Base-by-base conservation (phyloP, 2,113 vertebrate genomes). In the Sapayoa aenigma region DNA sequence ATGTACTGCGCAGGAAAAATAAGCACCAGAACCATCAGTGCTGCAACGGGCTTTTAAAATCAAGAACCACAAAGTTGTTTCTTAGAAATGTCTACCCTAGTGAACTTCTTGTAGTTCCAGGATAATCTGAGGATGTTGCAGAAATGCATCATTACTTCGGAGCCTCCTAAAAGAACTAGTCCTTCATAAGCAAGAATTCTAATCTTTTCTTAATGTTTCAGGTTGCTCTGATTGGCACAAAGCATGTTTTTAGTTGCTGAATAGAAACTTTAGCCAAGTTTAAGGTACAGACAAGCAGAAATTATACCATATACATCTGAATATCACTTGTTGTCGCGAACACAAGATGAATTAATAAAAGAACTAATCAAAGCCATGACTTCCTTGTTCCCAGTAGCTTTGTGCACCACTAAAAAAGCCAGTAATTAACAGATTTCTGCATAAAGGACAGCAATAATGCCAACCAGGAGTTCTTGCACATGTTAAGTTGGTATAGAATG, bases 141-240 rank as follows among this genome's bases (percentile, higher is more conserved):
- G 68, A 24, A 31, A 6, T 0, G 7, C 8, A 44, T 2, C 8
- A 24, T 35, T 30, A 4, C 39, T 44, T 25, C 20, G 9, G 9
- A 69, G 24, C 41, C 27, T 39, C 37, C n/a, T 10, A 49, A 82
- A 52, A 9, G 3, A 76, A 19, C 31, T 20, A 60, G 11, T 16
- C 9, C 10, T 69, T 73, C 13, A 69, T 4, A 23, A 69, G 31
- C 33, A 52, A 46, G 28, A 73, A 53, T 14, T 9, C 25, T 33
- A n/a, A 41, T 6, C 6, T 15, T 16, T 49, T 52, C 21, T 27
- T 23, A n/a, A 4, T n/a, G 14, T n/a, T 82, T 41, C 24, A 46
- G 28, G 9, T 24, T 55, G 22, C 11, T 59, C 19, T 7, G 8
- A 28, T 47, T 62, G 37, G 27, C 27, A 73, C 11, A 20, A 67